Conservation (phyloP, 2,797 vertebrate genomes). For the Periparus ater region DNA sequence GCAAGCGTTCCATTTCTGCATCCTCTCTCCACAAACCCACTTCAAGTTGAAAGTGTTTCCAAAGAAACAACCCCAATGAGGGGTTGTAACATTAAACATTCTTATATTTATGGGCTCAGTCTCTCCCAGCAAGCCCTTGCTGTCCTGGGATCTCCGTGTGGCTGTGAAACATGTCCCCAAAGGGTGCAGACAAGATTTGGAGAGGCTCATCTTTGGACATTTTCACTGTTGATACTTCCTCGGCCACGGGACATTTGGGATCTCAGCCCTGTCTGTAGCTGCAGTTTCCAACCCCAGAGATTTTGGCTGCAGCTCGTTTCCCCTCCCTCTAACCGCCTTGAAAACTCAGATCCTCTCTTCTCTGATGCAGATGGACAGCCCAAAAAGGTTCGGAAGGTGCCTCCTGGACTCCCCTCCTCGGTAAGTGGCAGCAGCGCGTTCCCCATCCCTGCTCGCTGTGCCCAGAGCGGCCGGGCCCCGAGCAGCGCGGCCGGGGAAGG, state of each 20-base stretch:
- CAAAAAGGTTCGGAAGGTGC: conserved; percentile 98
- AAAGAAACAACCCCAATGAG: fast-evolving
- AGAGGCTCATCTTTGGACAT: not conserved
- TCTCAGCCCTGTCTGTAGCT: not conserved
- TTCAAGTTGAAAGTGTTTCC: not conserved
- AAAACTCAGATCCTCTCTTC: not conserved
- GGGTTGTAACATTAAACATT: not conserved
- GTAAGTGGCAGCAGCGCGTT: conserved; percentile 75
- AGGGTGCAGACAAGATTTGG: not conserved
- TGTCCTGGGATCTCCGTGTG: not conserved
- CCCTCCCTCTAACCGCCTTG: not conserved
- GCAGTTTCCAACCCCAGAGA: not conserved
- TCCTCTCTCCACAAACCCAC: not conserved
- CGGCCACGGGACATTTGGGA: not conserved
- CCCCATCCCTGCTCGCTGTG: not conserved
- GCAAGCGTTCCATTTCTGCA: not conserved
- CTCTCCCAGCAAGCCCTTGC: not conserved
- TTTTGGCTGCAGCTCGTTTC: not conserved
- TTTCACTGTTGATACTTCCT: not conserved
- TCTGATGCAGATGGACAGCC: conserved; percentile 85
- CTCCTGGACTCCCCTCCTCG: conserved; percentile 96
- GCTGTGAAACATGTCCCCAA: not conserved
- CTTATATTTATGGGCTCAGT: not conserved
- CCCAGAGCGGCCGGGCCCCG: not conserved
- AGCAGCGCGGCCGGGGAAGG: not conserved